phyloP scores from a whole-genome alignment of 2,113 vertebrate species.

The Gallinago media region DNA sequence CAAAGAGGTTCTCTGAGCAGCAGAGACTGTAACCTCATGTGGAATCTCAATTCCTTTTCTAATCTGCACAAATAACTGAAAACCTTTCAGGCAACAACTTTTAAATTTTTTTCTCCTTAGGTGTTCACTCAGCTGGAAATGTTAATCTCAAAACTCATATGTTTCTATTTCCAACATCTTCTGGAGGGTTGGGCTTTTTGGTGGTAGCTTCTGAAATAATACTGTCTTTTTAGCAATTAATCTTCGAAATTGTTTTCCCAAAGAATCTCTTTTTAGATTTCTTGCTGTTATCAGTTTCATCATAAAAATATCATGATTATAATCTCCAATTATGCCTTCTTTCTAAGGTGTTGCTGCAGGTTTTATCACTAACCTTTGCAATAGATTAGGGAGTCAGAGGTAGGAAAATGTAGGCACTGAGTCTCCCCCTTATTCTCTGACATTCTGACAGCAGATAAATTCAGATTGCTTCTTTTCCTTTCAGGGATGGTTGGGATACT shows the following conservation, averaged over 20 bases:
- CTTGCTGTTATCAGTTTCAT: neutral
- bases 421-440: neutral
- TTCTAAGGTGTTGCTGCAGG: neutral
- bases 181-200: neutral
- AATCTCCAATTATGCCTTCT: neutral
- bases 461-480: neutral
- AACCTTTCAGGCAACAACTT: conserved; percentile 21
- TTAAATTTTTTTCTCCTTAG: neutral
- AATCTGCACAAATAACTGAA: conserved; percentile 19
- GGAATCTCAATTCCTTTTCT: conserved; percentile 27
- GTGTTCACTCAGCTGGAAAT: conserved; percentile 24
- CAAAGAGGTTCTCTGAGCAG: neutral
- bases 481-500: neutral
- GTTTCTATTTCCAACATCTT: neutral
- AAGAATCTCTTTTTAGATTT: neutral
- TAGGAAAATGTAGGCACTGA: neutral
- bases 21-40: neutral
- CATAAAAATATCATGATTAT: neutral
- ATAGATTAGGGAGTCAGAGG: neutral
- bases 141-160: neutral
- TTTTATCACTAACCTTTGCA: neutral
- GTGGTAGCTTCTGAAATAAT: neutral
- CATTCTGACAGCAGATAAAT: neutral
- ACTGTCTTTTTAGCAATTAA: neutral
- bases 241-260: neutral